Conservation (phyloP, 2,113 vertebrate species). For the Melospiza melodia region DNA sequence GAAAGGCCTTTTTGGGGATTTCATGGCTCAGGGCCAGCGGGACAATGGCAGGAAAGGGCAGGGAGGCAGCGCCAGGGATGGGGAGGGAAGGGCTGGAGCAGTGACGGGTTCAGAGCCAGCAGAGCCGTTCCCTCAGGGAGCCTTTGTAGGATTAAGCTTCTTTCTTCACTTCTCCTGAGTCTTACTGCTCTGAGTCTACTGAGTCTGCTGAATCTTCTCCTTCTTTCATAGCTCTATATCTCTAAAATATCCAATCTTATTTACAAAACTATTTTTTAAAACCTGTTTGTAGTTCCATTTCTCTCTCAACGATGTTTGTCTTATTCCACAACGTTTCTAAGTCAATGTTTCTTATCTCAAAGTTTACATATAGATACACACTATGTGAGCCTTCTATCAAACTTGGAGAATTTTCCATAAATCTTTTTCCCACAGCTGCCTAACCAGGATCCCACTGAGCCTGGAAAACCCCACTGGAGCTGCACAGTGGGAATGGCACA, state of each 20-base stretch:
- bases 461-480: not conserved
- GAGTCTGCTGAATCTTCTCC: too few relatives aligned
- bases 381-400: not conserved
- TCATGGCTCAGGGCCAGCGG: slow-evolving; percentile 64
- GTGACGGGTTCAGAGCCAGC: not conserved
- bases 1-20: not conserved
- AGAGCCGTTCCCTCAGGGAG: not conserved
- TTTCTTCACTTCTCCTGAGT: not conserved
- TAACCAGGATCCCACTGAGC: not conserved
- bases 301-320: not conserved
- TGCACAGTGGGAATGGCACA: not conserved
- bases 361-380: not conserved
- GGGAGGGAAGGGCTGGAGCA: slow-evolving; percentile 3
- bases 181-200: not conserved
- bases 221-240: not conserved
- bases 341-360: not conserved
- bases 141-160: not conserved
- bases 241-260: not conserved
- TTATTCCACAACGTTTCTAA: not conserved
- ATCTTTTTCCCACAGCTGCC: not conserved
- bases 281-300: not conserved
- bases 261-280: not conserved
- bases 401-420: not conserved
- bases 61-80: slow-evolving; percentile 36
- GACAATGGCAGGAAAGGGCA: slow-evolving; percentile 78